Evolutionary conservation across 2,797 vertebrate genomes (phyloP).

Genomic region (Tympanoctomys barrerae): DNA sequence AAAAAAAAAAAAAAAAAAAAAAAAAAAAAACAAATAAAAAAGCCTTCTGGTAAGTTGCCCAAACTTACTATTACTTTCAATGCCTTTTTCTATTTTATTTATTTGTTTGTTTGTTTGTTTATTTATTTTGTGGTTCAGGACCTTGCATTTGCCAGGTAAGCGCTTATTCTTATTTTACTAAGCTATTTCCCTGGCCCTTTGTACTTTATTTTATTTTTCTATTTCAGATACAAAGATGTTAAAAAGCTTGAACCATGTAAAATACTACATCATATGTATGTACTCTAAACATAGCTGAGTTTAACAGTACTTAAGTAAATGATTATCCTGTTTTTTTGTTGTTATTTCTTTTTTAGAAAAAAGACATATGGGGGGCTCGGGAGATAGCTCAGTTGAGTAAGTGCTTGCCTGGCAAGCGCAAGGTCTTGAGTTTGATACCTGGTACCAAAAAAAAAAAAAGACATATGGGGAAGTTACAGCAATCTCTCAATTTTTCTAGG

Average conservation of each 20-base stretch:
- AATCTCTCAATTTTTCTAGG: slow-evolving; percentile 16
- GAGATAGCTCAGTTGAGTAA: no score
- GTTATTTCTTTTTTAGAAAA: background rate
- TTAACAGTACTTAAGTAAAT: background rate
- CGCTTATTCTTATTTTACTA: no score
- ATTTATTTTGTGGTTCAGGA: no score
- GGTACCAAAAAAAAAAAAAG: background rate
- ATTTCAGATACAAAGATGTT: background rate
- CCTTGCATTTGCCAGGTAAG: no score
- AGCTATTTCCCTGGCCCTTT: no score
- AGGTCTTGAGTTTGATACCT: no score
- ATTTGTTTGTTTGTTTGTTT: no score
- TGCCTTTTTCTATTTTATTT: background rate
- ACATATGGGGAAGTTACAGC: background rate
- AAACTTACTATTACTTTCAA: background rate
- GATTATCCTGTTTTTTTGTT: background rate
- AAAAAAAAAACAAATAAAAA: no score
- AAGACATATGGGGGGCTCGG: background rate
- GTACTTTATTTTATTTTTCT: background rate
- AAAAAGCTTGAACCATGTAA: background rate
- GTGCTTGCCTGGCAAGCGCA: no score
- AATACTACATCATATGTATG: background rate
- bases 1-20: no score
- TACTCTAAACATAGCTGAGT: background rate
- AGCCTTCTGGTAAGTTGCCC: background rate